A percentile compares a stretch with the other conserved stretches of the same genome.
Conservation (phyloP, 2,113 vertebrate genomes). For the Campylorhamphus procurvoides region DNA sequence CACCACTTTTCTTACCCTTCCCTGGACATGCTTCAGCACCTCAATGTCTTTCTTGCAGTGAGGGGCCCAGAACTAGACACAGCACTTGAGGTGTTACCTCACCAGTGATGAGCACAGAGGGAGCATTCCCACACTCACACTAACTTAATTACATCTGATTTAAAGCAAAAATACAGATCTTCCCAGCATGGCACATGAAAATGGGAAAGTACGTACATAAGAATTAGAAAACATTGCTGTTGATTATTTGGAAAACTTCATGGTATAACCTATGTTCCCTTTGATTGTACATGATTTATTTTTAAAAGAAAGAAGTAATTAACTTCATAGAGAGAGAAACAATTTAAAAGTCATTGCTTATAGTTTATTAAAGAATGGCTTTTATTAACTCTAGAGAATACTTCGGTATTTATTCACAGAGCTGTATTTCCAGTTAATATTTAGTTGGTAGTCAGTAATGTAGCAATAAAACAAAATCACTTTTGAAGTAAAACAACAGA, state of each 20-base stretch:
- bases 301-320: background rate
- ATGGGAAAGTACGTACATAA: background rate
- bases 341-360: background rate
- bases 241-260: background rate
- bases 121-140: background rate
- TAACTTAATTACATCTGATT: background rate
- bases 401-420: background rate
- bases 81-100: background rate
- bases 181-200: background rate
- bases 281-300: background rate
- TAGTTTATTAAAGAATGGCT: background rate
- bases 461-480: background rate
- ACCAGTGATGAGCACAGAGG: background rate
- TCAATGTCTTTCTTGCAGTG: background rate
- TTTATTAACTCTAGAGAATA: background rate
- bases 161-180: rapidly evolving
- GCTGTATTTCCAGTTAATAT: conserved; percentile 2
- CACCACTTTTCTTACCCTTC: background rate
- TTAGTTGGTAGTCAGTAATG: background rate
- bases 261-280: background rate
- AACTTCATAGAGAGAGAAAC: background rate
- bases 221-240: background rate
- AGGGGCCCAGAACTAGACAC: background rate
- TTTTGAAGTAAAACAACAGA: background rate
- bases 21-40: rapidly evolving